Conservation (phyloP, 1,140 invertebrate genomes). For the Eriocheir sinensis region DNA sequence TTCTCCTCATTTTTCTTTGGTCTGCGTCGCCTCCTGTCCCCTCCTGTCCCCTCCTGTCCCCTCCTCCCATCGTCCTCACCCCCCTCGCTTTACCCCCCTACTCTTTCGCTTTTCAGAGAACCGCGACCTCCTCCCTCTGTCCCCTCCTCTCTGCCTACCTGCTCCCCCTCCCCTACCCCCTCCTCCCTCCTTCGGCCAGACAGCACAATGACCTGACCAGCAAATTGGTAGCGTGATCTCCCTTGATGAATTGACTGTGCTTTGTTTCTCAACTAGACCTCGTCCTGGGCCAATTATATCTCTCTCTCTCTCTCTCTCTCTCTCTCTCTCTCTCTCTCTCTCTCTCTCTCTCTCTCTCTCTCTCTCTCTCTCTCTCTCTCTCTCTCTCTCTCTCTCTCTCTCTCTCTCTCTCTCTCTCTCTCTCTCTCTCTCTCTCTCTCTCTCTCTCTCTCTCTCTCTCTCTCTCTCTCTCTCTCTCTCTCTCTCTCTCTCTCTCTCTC, state of each 20-base stretch:
- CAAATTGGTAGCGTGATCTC: neutral
- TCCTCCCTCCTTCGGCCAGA: neutral
- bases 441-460: neutral
- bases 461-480: neutral
- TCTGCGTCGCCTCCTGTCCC: neutral
- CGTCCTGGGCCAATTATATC: neutral
- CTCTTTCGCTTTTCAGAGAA: too few species aligned
- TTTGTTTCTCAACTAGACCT: neutral
- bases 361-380: slow-evolving; percentile 43
- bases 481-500: neutral
- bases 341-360: slow-evolving; percentile 43
- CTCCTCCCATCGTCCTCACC: too few species aligned
- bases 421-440: slow-evolving; percentile 28
- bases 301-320: too few species aligned
- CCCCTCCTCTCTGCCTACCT: too few species aligned
- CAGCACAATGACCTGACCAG: slow-evolving; percentile 3
- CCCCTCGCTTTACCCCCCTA: too few species aligned
- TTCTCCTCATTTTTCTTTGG: neutral
- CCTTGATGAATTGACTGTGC: neutral
- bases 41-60: too few species aligned
- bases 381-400: slow-evolving; percentile 45
- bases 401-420: slow-evolving; percentile 25
- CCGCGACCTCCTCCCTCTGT: too few species aligned
- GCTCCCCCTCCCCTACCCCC: neutral
- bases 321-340: slow-evolving; percentile 28